Evolutionary conservation across 2,888 invertebrate genomes (phyloP).

Genomic region (Hypolimnas misippus): DNA sequence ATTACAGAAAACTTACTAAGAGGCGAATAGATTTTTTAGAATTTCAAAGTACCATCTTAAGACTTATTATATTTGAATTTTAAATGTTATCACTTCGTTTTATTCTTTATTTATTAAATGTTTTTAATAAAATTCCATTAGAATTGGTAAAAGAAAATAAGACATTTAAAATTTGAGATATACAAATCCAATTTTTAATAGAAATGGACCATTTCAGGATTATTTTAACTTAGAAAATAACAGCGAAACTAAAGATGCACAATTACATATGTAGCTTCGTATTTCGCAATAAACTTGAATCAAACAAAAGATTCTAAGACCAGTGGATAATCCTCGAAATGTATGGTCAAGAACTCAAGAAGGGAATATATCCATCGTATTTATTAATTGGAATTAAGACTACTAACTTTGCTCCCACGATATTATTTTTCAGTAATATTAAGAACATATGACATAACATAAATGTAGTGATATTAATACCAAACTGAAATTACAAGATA

Average conservation of each 20-base stretch:
- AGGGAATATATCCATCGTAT: background rate
- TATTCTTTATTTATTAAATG: background rate
- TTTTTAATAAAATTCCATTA: too few relatives aligned
- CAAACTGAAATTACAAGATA: conserved; percentile 9
- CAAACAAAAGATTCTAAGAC: conserved; percentile 4
- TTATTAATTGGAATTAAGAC: background rate
- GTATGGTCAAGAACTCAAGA: background rate
- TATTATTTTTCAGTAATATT: too few relatives aligned
- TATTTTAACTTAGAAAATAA: background rate
- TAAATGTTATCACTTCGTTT: too few relatives aligned
- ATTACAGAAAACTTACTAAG: conserved; percentile 36
- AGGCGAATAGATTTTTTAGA: conserved; percentile 24
- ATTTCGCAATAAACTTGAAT: background rate
- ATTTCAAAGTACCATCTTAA: conserved; percentile 19
- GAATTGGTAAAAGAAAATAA: too few relatives aligned
- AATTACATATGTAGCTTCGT: background rate
- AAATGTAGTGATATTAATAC: too few relatives aligned
- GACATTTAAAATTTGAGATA: too few relatives aligned
- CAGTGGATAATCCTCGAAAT: conserved; percentile 7
- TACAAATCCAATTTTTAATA: too few relatives aligned
- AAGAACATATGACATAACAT: too few relatives aligned
- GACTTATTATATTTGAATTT: conserved; percentile 10
- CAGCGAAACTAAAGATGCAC: background rate
- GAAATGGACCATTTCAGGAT: too few relatives aligned
- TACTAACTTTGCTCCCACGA: background rate